Base-by-base conservation (phyloP, 2,113 vertebrate species). In the Marmota monax region DNA sequence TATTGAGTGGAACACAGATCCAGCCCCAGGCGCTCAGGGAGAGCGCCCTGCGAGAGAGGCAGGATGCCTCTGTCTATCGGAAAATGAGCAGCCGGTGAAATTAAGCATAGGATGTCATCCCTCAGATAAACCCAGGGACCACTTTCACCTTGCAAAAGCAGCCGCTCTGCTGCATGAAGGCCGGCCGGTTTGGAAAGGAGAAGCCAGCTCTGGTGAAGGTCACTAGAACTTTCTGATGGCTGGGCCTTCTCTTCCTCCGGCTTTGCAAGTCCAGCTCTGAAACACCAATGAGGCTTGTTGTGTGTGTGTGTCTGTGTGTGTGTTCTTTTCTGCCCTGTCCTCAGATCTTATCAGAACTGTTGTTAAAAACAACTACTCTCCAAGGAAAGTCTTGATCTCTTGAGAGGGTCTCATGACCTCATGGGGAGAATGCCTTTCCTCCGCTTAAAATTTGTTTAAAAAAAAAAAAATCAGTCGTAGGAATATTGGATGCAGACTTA, bases 81-180 rank as follows among this genome's bases (percentile, higher is more conserved):
- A 98, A 99, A 99, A 99, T 99, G 99, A 99, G 99, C 99, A 99
- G 99, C 99, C 99, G 98, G 99, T 99, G 98, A 98, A 98, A 98
- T 98, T 98, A 98, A 98, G 97, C 96, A 22, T 98, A 98, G 96
- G 99, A 99, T 99, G 98, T 97, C 98, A 98, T 98, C 97, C 98
- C 98, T 97, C 97, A 97, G 99, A 99, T 99, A 99, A 99, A 99
- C 98, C 91, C 76, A 97, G 97, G 97, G 98, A 95, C 98, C 77
- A 78, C 95, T 98, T 99, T 99, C 98, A 99, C 99, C 99, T 98
- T 98, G 98, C 98, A 98, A 97, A 92, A 94, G 95, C 92, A 56
- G 74, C 88, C 70, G 92, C 95, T 85, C 65, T 77, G n/a, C 70
- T 42, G 45, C 45, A 45, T 45, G 97, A 97, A 96, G 98, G 97